Evolutionary conservation across 1,140 invertebrate species (phyloP), one percentile per base, ranked within the genome.

Genomic region (Pseudomyrmex cubaensis): DNA sequence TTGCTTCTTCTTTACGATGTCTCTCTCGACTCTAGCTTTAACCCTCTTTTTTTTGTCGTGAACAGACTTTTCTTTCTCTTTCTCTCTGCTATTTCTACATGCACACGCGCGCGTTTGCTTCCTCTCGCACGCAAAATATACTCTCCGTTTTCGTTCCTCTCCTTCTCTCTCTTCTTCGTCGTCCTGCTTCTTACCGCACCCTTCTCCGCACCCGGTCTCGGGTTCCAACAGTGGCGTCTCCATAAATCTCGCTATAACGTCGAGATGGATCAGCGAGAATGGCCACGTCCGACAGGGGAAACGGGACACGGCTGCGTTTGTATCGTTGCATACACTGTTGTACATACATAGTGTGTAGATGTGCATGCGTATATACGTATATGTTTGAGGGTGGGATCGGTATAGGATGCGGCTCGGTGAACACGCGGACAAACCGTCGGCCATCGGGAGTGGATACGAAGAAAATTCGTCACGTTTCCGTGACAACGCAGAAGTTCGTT

Each of bases 211-310:
- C 52, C 54, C 15, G 12, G 82, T 87, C 90, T 91, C 82, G 83
- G 88, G 89, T 86, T 86, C 84, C 77, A 86, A 70, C 88, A 77
- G 90, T 89, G 86, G 89, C 90, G 90, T 94, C 93, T 93, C 91
- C 93, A 94, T 94, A 94, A 94, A 94, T 94, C 93, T 93, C 91
- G 91, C 91, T 93, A 92, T 93, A 93, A 92, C 92, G 92, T 92
- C 90, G 87, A 92, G 93, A 93, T 92, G 93, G 93, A 94, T 94
- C 93, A 93, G 90, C 87, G 85, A 90, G 91, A 92, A 92, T 90
- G 90, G 92, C 90, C 91, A 92, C 90, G 91, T 94, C 90, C 89
- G 46, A 87, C 70, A 85, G 25, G 17, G 80, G 77, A 73, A 59
- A 82, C 83, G 69, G 72, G 63, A n/a, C 54, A 12, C 72, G 54